Conservation (phyloP, 1,140 invertebrate species). For the Aethina tumida region DNA sequence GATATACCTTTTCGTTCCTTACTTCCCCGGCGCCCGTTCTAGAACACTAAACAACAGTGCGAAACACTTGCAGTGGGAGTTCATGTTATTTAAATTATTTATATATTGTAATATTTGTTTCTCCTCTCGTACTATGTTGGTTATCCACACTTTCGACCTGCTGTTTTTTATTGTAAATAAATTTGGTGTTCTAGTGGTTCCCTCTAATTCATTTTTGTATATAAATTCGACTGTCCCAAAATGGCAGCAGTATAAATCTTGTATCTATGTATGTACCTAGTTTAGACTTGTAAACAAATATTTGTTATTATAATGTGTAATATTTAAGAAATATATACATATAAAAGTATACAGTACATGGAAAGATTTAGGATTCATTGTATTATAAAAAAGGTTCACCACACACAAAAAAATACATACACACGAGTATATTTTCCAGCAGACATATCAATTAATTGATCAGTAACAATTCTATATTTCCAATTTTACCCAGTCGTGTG, state of each 20-base stretch:
- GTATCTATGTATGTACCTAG: constrained; percentile 38
- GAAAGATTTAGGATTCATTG: constrained; percentile 21
- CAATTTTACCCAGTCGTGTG: constrained; percentile 28
- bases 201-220: constrained; percentile 17
- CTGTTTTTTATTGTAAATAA: too few relatives aligned
- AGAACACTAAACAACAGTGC: background rate
- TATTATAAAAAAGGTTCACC: constrained; percentile 14
- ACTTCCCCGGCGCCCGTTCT: constrained; percentile 11
- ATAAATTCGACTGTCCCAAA: constrained; percentile 19
- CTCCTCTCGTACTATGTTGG: too few relatives aligned
- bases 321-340: constrained; percentile 22
- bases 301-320: constrained; percentile 32
- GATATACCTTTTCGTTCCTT: constrained; percentile 36
- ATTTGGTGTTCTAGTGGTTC: constrained; percentile 3
- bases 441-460: constrained; percentile 21
- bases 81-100: too few relatives aligned
- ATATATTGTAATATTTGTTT: too few relatives aligned
- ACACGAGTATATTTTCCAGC: constrained; percentile 17
- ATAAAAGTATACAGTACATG: constrained; percentile 14
- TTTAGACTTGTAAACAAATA: constrained; percentile 29
- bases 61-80: too few relatives aligned
- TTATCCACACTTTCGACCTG: too few relatives aligned
- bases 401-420: too few relatives aligned
- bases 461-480: constrained; percentile 19
- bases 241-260: constrained; percentile 32